A percentile compares a stretch with the other conserved stretches of the same genome.
Conservation (phyloP, 1,140 invertebrate species). For the Rhynchophorus ferrugineus region DNA sequence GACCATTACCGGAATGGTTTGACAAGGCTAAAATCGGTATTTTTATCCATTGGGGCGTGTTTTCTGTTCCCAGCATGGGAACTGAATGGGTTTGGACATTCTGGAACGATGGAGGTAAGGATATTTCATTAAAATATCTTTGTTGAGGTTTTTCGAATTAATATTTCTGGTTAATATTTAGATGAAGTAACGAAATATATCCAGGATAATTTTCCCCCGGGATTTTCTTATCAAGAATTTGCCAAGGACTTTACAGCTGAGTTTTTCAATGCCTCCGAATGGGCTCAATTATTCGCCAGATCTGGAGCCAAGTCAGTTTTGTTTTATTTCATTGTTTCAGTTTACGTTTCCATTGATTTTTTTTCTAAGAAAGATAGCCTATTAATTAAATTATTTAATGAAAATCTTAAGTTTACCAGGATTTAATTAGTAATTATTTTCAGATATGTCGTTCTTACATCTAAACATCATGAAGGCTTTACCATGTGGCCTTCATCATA, state of each 20-base stretch:
- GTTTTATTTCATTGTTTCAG: slow-evolving; percentile 34
- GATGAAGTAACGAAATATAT: slow-evolving; percentile 50
- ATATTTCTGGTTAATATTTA: background rate
- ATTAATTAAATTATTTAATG: too few species aligned
- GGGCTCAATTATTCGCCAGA: slow-evolving; percentile 65
- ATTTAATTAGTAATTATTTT: slow-evolving; percentile 1
- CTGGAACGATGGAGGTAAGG: slow-evolving; percentile 55
- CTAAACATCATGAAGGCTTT: background rate
- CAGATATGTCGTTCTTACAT: background rate
- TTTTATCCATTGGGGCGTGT: slow-evolving; percentile 91
- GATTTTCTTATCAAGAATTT: slow-evolving; percentile 81
- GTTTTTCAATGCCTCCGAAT: slow-evolving; percentile 69
- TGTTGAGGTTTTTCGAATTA: slow-evolving; percentile 12
- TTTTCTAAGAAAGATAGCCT: too few species aligned
- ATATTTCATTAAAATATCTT: background rate
- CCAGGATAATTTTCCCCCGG: slow-evolving; percentile 65
- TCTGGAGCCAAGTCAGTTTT: slow-evolving; percentile 65
- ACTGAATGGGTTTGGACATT: slow-evolving; percentile 84
- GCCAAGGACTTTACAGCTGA: slow-evolving; percentile 71
- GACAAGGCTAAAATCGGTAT: slow-evolving; percentile 86
- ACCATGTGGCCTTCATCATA: background rate
- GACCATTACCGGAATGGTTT: slow-evolving; percentile 81
- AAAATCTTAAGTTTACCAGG: too few species aligned
- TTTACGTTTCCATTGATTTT: too few species aligned
- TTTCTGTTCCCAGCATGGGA: slow-evolving; percentile 75